Evolutionary conservation across 2,888 invertebrate genomes (phyloP).

Genomic region (Acrobeloides nanus): DNA sequence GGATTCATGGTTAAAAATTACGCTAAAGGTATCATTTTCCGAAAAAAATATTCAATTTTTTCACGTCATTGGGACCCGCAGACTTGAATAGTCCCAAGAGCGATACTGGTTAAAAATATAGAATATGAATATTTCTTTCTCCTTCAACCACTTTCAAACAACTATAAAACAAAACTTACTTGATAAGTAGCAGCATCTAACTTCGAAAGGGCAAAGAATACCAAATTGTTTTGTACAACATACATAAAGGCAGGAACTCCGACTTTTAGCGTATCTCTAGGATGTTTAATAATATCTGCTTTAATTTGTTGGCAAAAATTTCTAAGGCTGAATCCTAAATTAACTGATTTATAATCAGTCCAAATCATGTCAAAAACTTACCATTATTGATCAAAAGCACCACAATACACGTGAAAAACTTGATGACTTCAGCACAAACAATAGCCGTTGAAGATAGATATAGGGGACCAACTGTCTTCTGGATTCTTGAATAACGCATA

Average conservation of each 20-base stretch:
- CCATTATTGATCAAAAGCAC: slow-evolving; percentile 26
- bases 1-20: too few species aligned
- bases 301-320: slow-evolving; percentile 36
- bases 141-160: too few species aligned
- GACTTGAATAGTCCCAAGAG: too few species aligned
- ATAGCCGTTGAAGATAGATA: slow-evolving; percentile 54
- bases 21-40: too few species aligned
- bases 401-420: slow-evolving; percentile 48
- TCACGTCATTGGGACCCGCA: too few species aligned
- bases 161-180: too few species aligned
- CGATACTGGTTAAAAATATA: too few species aligned
- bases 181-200: slow-evolving; percentile 60
- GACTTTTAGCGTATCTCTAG: slow-evolving; percentile 55
- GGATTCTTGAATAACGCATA: slow-evolving; percentile 55
- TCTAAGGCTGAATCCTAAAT: slow-evolving; percentile 33
- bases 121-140: not conserved
- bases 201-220: slow-evolving; percentile 58
- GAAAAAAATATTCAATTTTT: too few species aligned
- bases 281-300: slow-evolving; percentile 53
- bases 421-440: slow-evolving; percentile 54
- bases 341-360: slow-evolving; percentile 20
- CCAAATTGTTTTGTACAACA: slow-evolving; percentile 59
- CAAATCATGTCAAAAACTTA: slow-evolving; percentile 15
- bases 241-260: slow-evolving; percentile 56
- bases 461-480: slow-evolving; percentile 42